Evolutionary conservation across 2,888 invertebrate genomes (phyloP).

Genomic region (Harmothoe impar): DNA sequence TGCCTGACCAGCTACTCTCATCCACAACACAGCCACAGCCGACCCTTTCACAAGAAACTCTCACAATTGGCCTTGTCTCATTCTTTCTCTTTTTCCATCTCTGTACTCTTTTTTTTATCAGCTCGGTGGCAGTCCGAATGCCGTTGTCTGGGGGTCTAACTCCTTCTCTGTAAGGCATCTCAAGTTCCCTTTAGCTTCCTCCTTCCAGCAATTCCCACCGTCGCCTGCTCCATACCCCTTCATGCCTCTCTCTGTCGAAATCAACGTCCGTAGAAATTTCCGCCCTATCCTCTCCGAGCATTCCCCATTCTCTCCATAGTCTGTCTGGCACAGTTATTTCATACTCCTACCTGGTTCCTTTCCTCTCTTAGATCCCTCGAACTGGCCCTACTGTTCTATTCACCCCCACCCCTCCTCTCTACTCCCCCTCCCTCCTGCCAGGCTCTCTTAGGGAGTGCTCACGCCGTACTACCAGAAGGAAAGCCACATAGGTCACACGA

Average conservation of each 20-base stretch:
- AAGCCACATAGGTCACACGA: background rate
- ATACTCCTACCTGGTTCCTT: background rate
- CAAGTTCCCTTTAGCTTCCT: background rate
- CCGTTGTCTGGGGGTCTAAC: no score
- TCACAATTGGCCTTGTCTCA: background rate
- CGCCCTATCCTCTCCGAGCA: no score
- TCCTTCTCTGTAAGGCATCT: background rate
- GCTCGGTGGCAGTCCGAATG: no score
- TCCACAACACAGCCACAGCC: no score
- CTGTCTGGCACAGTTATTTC: no score
- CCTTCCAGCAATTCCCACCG: background rate
- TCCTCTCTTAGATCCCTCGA: background rate
- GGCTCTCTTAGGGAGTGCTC: background rate
- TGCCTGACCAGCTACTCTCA: background rate
- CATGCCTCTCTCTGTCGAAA: no score
- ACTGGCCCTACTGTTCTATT: background rate
- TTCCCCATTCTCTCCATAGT: no score
- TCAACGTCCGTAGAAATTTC: no score
- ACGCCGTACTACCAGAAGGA: background rate
- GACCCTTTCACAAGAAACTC: no score
- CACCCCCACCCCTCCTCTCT: background rate
- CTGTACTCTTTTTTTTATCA: background rate
- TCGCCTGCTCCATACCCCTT: no score
- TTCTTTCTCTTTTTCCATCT: background rate
- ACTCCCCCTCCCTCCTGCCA: background rate